These are phyloP conservation scores for Anguilla rostrata DNA, from an alignment of 2,113 vertebrate genomes.

Conservation along the genomic window DNA sequence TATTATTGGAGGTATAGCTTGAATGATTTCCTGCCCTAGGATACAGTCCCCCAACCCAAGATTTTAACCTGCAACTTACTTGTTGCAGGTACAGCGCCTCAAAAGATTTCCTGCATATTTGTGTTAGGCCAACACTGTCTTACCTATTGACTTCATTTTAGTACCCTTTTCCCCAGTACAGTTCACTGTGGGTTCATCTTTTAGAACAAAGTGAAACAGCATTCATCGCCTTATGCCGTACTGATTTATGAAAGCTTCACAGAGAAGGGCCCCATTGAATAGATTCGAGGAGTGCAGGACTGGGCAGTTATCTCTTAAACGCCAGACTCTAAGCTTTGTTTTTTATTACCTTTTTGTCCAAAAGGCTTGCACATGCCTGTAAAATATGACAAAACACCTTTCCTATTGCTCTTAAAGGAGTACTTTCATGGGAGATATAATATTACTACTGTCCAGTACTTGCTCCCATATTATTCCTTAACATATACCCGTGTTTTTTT, in stretches of 20 bases:
- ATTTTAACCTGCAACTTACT: background rate
- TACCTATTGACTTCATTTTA: background rate
- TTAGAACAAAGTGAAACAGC: slow-evolving; percentile 11
- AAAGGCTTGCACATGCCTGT: background rate
- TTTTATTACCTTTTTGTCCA: slow-evolving; percentile 14
- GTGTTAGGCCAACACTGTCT: background rate
- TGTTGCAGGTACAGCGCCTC: background rate
- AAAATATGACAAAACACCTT: background rate
- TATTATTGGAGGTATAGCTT: background rate
- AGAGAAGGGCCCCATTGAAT: background rate
- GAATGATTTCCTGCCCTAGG: background rate
- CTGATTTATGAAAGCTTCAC: slow-evolving; percentile 12
- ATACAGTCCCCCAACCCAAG: too few species aligned
- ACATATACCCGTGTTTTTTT: background rate
- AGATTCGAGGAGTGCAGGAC: background rate
- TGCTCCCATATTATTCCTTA: background rate
- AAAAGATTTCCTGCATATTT: background rate
- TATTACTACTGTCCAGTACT: background rate
- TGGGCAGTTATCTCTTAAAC: slow-evolving; percentile 12
- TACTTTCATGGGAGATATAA: background rate
- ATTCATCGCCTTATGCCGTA: background rate
- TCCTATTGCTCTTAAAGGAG: slow-evolving; percentile 16
- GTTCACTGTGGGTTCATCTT: background rate
- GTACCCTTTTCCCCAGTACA: background rate
- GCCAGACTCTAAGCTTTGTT: slow-evolving; percentile 7